Percentiles rank a stretch among this genome's conserved stretches.
These are phyloP conservation scores for Calonectris borealis DNA, from an alignment of 2,113 vertebrate genomes.

Conservation along the genomic window DNA sequence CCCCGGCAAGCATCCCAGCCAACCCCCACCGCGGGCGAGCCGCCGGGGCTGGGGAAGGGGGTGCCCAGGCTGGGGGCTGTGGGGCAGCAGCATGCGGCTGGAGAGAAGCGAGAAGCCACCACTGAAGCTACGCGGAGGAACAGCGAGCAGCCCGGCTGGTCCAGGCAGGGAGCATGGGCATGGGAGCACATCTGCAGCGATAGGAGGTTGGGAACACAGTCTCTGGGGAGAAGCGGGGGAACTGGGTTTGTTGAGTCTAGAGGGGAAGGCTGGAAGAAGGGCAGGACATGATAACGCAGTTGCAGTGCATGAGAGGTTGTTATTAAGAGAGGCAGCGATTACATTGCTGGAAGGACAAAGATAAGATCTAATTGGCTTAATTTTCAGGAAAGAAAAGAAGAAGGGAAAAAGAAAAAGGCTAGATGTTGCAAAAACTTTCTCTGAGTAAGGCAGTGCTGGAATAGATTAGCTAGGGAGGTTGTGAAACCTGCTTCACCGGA, in stretches of 20 bases:
- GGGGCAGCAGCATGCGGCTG: fast-evolving
- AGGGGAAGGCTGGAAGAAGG: neutral
- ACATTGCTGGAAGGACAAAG: neutral
- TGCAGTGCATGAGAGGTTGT: neutral
- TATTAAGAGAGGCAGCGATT: neutral
- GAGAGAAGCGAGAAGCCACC: neutral
- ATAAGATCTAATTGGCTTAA: neutral
- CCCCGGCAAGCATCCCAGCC: neutral
- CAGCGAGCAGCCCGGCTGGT: neutral
- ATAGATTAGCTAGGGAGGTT: neutral
- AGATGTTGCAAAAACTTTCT: neutral
- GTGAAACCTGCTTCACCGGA: neutral
- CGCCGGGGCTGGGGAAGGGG: neutral
- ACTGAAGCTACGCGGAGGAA: neutral
- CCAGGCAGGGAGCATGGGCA: neutral
- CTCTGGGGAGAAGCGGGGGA: neutral
- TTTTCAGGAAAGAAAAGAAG: slow-evolving; percentile 18
- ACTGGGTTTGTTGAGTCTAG: neutral
- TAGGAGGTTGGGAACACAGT: neutral
- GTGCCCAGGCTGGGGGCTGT: fast-evolving
- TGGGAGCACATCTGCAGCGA: neutral
- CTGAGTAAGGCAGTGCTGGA: neutral
- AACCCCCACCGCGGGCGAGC: fast-evolving
- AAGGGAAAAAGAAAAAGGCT: neutral
- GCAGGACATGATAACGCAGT: neutral